Base-by-base conservation (phyloP, 1,140 invertebrate species). In the Plodia interpunctella region DNA sequence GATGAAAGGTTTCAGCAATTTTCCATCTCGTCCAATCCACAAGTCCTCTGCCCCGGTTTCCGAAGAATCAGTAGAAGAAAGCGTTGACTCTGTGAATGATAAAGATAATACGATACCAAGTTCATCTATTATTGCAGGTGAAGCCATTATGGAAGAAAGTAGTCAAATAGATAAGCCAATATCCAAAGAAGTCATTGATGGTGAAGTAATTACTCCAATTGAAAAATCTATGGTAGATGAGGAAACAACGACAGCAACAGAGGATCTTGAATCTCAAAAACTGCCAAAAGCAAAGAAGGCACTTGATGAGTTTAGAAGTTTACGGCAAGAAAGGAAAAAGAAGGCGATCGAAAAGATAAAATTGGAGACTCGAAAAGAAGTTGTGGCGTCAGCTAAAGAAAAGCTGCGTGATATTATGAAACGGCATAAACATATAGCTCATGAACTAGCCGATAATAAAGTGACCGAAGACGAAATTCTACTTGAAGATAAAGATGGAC, bases 351-450 rank as follows among this genome's bases (percentile, higher is more conserved):
- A 75, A 54, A 90, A 90, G 82, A 87, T 84, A 60, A 83, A 84
- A 73, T 78, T 80, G 3, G 83, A 87, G 78, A 90, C 87, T 17
- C 76, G 83, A 17, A 84, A 76, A 59, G 86, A 88, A 68, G 79
- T 90, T 19, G 80, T 87, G 4, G 87, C 83, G 20, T 90, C 88
- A 17, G 86, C 90, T 0, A 90, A 90, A 78, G 88, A 90, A 66
- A 90, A 90, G 66, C 68, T 90, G 51, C 89, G 80, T 71, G 90
- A 90, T 74, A 79, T 90, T 57, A 90, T 90, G 78, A 83, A 82
- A 65, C 78, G 85, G 5, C 90, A 89, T 62, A 90, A 88, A 76
- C 74, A 90, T 71, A 78, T 88, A 30, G 79, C 86, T 17, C 74
- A 80, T 21, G 78, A 88, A 66, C 72, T 86, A 57, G 73, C 79